These are phyloP conservation scores for Callocephalon fimbriatum DNA, from an alignment of 2,113 vertebrate genomes.

Conservation along the genomic window DNA sequence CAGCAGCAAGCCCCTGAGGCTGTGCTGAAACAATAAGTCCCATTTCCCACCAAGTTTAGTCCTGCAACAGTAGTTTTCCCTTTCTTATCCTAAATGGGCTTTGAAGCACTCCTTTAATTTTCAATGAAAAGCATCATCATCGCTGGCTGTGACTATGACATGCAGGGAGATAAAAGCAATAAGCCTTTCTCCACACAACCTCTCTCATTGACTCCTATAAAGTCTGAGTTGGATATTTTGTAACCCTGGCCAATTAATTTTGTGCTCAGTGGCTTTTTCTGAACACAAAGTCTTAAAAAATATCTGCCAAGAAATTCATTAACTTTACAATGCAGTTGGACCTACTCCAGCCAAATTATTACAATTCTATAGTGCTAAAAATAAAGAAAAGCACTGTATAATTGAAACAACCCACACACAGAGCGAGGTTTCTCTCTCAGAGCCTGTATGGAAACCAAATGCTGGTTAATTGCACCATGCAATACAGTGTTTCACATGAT, in stretches of 20 bases:
- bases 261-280: background rate
- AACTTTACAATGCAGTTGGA: background rate
- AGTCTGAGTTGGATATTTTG: background rate
- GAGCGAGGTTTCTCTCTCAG: background rate
- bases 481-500: background rate
- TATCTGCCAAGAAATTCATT: conserved; percentile 45
- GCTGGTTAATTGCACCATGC: background rate
- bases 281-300: background rate
- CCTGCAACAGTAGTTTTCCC: background rate
- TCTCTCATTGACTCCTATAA: background rate
- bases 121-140: background rate
- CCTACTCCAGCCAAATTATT: conserved; percentile 1
- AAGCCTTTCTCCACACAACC: background rate
- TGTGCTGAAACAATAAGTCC: fast-evolving
- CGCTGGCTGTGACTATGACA: background rate
- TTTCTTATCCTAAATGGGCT: background rate
- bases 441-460: background rate
- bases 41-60: background rate
- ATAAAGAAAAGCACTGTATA: background rate
- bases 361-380: background rate
- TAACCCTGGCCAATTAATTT: conserved; percentile 40
- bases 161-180: background rate
- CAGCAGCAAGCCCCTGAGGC: background rate
- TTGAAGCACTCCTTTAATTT: background rate
- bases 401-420: background rate